Percentiles rank a stretch among this genome's conserved stretches.
Evolutionary conservation across 2,113 vertebrate genomes (phyloP).

Genomic region (Butastur rufipennis): DNA sequence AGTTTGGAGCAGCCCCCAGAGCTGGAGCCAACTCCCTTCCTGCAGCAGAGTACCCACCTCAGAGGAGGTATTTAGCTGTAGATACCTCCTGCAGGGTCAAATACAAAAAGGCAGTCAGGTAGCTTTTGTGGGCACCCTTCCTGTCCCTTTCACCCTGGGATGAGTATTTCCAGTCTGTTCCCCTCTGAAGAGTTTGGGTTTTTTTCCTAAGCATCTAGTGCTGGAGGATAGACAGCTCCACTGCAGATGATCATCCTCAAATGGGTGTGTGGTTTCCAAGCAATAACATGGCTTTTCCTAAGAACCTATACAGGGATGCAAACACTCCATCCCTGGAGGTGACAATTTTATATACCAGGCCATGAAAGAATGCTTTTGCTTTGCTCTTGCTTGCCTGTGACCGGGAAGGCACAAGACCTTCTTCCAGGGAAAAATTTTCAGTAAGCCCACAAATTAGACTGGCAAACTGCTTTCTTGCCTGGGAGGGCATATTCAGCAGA

Average conservation of each 20-base stretch:
- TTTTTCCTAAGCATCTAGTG: not conserved
- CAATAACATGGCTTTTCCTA: not conserved
- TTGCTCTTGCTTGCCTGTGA: not conserved
- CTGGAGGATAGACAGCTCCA: not conserved
- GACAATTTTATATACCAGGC: not conserved
- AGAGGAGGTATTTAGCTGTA: not conserved
- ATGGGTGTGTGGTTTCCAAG: not conserved
- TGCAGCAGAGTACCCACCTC: not conserved
- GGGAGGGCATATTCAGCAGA: not conserved
- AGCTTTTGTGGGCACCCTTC: not conserved
- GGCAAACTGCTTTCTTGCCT: not conserved
- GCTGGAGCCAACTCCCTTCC: not conserved
- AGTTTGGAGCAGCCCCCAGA: not conserved
- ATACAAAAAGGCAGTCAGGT: not conserved
- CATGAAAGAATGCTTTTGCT: not conserved
- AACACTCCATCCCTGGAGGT: not conserved
- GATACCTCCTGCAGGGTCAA: not conserved
- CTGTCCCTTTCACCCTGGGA: not conserved
- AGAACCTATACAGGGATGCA: not conserved
- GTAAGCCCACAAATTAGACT: not conserved
- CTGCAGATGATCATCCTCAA: not conserved
- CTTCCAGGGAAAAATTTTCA: not conserved
- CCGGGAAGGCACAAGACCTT: not conserved
- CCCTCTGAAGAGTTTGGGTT: not conserved
- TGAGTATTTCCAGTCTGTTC: not conserved